These are phyloP conservation scores for Pocillopora meandrina DNA, from an alignment of 92 coral and sea anemone species.

Conservation along the genomic window DNA sequence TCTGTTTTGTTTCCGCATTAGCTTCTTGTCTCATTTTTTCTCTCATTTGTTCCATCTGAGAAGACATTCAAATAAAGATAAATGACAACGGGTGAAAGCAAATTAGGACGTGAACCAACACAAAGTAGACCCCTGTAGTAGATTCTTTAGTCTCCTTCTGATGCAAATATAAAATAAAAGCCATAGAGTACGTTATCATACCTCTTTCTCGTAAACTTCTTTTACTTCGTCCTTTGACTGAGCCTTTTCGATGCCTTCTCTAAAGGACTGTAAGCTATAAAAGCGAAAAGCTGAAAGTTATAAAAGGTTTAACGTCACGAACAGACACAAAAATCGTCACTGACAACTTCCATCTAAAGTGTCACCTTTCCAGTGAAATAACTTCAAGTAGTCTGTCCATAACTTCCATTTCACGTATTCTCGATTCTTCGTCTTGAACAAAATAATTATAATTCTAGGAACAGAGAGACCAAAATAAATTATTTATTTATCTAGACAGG, in stretches of 20 bases:
- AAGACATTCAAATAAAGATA: not conserved
- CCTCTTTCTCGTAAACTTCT: constrained; percentile 73
- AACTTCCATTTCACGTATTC: constrained; percentile 89
- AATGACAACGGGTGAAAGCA: not conserved
- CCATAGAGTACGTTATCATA: constrained; percentile 3
- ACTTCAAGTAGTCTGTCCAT: constrained; percentile 83
- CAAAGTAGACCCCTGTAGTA: too few relatives aligned
- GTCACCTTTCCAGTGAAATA: constrained; percentile 80
- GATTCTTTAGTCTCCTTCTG: too few relatives aligned
- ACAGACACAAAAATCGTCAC: not conserved
- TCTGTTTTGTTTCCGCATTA: constrained; percentile 39
- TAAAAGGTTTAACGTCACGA: not conserved
- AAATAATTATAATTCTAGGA: constrained; percentile 82
- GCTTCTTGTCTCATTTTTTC: constrained; percentile 72
- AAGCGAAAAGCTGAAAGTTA: not conserved
- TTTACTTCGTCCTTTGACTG: constrained; percentile 64
- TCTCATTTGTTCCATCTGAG: constrained; percentile 75
- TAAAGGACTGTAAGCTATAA: constrained; percentile 80
- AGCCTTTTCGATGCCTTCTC: constrained; percentile 80
- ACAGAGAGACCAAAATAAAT: not conserved
- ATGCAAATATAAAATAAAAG: not conserved
- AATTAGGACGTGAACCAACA: not conserved
- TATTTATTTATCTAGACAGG: not conserved
- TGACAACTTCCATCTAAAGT: too few relatives aligned
- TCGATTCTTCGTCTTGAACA: constrained; percentile 75